Base-by-base conservation (phyloP, 2,797 vertebrate genomes). In the Glossophaga mutica region DNA sequence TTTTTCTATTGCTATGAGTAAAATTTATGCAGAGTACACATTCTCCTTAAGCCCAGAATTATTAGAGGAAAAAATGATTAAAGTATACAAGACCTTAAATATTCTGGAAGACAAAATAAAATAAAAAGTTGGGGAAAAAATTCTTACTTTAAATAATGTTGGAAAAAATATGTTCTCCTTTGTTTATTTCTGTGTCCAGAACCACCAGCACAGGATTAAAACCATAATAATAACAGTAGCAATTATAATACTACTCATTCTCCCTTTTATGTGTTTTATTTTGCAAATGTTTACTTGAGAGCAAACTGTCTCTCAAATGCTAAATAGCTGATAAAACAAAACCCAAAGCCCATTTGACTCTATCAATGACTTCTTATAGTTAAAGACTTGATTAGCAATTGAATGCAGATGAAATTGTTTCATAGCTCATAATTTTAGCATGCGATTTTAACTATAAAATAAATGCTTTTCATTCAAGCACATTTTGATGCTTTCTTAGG, bases 1-100 rank as follows among this genome's bases (percentile, higher is more conserved):
- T 92, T 78, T 70, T 95, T 55, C 74, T 65, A 32, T 71, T 78
- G n/a, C 9, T 76, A 0, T 32, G 87, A 88, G n/a, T 71, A 86
- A 96, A 87, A 70, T 76, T 4, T 39, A 46, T 94, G 34, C 44
- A 90, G 97, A 92, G 59, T 76, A 74, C 59, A 97, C 84, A 42
- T 42, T 26, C 8, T 74, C 18, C 8, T 65, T 76, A 52, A 74
- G 18, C 10, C 15, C 65, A 39, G 52, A 79, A 81, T 77, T 91
- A 86, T 57, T 76, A 39, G 6, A 73, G 11, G 1, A n/a, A 70
- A 78, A 57, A 7, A 55, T 48, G 19, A 2, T 48, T 86, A 76
- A 55, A 70, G 16, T 34, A 5, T 81, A 59, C 2, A 78, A 34
- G 50, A 26, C 12, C 48, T 59, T 42, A 92, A 81, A n/a, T 37